Evolutionary conservation across 2,888 invertebrate genomes (phyloP).

Genomic region (Steinernema carpocapsae): DNA sequence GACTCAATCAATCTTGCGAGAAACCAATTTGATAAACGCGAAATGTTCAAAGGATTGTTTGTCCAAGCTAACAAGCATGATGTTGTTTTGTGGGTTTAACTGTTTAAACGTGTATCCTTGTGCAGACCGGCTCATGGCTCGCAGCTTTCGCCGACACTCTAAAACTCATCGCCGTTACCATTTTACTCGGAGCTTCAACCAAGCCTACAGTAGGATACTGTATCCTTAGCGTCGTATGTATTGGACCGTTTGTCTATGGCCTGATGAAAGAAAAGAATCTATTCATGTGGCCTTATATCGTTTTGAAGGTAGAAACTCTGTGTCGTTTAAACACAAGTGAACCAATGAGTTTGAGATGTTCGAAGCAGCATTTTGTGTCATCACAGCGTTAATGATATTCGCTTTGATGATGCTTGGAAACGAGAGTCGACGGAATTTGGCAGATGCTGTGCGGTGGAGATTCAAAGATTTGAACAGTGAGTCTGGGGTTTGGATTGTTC

Average conservation of each 20-base stretch:
- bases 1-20: too few relatives aligned
- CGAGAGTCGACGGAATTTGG: not conserved
- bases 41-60: too few relatives aligned
- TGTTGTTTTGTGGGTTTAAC: too few relatives aligned
- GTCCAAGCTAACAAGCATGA: too few relatives aligned
- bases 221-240: not conserved
- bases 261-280: not conserved
- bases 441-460: not conserved
- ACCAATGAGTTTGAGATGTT: not conserved
- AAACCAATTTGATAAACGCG: too few relatives aligned
- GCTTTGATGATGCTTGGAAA: slow-evolving; percentile 7
- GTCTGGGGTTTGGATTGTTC: not conserved
- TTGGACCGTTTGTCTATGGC: not conserved
- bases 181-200: not conserved
- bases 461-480: not conserved
- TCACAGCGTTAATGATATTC: slow-evolving; percentile 4
- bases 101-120: too few relatives aligned
- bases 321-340: not conserved
- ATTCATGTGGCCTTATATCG: slow-evolving; percentile 1
- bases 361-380: not conserved
- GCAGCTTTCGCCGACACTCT: not conserved
- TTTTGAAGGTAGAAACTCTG: not conserved
- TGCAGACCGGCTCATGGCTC: not conserved
- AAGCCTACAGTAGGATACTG: not conserved
- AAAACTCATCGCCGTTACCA: not conserved